Evolutionary conservation across 2,888 invertebrate species (phyloP), one percentile per base, ranked within the genome.

Genomic region (Pasiphila rectangulata): DNA sequence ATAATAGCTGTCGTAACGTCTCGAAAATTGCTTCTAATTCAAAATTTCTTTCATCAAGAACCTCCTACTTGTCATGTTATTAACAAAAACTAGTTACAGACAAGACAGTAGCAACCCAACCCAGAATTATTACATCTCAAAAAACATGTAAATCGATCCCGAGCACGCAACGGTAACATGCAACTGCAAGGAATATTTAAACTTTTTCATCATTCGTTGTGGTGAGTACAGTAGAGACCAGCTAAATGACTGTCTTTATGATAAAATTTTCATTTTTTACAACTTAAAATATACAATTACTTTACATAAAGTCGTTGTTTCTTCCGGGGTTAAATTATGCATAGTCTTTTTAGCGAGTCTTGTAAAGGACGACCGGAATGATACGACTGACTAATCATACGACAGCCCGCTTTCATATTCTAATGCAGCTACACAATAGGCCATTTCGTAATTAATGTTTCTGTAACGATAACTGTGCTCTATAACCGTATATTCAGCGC

Each of bases 91-190:
- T 67, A 63, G 65, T 66, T 67, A 69, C 59, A 61, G 60, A 67
- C 72, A 78, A 83, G 77, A 83, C 83, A 73, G 84, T 82, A 84
- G 84, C 83, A 56, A 56, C 56, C 56, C 59, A 55, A 65, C 69
- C n/a, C n/a, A n/a, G n/a, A n/a, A 71, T 79, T 76, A 79, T 72
- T 68, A 70, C 59, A 62, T 69, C 66, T 67, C 60, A 70, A 79
- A 77, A 77, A 78, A 76, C 71, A 74, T 80, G 83, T 85, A 84
- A 84, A 84, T 81, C 73, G 82, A 78, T 73, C 69, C 63, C 52
- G 54, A 59, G 63, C 85, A 86, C 83, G 85, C 85, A 80, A 85
- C 72, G 47, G 64, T 65, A 56, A 65, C 74, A 72, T 66, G 70
- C 58, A 54, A 59, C 47, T 54, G 52, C 56, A 57, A 41, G 54